These are phyloP conservation scores for Drosophila kohkoa DNA, from an alignment of 1,140 invertebrate genomes.

Conservation along the genomic window DNA sequence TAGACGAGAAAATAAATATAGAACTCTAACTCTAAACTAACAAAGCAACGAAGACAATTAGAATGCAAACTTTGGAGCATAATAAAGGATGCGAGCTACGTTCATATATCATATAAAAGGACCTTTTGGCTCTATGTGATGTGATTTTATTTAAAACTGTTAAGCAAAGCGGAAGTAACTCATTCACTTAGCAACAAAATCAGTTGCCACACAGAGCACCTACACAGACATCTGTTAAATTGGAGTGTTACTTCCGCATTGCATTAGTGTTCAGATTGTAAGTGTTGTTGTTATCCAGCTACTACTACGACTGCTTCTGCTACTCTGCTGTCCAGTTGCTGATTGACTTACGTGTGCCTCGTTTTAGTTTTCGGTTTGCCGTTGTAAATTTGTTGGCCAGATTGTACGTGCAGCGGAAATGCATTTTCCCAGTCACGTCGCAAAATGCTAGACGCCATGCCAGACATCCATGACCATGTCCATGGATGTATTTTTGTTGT, in stretches of 20 bases:
- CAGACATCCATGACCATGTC: slow-evolving; percentile 33
- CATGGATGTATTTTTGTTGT: slow-evolving; percentile 13
- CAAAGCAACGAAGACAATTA: not conserved
- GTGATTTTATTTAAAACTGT: slow-evolving; percentile 80
- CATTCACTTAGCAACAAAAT: slow-evolving; percentile 80
- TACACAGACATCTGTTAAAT: slow-evolving; percentile 47
- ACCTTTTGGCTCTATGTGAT: slow-evolving; percentile 32
- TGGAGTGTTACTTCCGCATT: slow-evolving; percentile 82
- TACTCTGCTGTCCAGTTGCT: slow-evolving; percentile 61
- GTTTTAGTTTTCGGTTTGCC: slow-evolving; percentile 71
- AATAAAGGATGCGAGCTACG: not conserved
- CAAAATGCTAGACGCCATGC: slow-evolving; percentile 50
- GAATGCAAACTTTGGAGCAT: not conserved
- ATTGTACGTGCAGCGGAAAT: slow-evolving; percentile 76
- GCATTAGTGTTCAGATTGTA: slow-evolving; percentile 73
- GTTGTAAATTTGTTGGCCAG: slow-evolving; percentile 59
- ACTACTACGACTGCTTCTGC: not conserved
- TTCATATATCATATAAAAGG: slow-evolving; percentile 1
- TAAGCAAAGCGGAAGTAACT: slow-evolving; percentile 77
- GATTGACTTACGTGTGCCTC: slow-evolving; percentile 79
- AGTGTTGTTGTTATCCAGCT: slow-evolving; percentile 26
- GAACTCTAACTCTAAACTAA: not conserved
- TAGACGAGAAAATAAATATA: not conserved
- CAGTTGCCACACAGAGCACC: slow-evolving; percentile 51
- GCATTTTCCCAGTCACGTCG: slow-evolving; percentile 79